These are phyloP conservation scores for Morbakka virulenta DNA, from an alignment of 30 jellyfish, hydroid and myxozoan genomes.

Conservation along the genomic window DNA sequence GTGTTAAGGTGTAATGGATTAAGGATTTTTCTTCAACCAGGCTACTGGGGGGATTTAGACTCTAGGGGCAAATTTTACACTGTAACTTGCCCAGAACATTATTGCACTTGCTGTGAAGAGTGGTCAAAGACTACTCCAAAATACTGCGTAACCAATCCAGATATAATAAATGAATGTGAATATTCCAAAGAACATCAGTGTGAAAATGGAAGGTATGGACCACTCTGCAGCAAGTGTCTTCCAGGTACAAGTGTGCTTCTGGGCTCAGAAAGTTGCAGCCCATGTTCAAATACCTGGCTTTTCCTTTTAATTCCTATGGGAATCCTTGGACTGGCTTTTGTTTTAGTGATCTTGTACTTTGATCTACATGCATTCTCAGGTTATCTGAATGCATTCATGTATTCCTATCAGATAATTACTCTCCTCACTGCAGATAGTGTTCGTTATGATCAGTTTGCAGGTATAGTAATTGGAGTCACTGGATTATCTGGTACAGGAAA, in stretches of 20 bases:
- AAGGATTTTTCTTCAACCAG: conserved; percentile 41
- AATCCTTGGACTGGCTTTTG: conserved; percentile 1
- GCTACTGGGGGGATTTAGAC: conserved; percentile 58
- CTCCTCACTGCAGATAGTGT: conserved; percentile 44
- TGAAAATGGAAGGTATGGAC: conserved; percentile 52
- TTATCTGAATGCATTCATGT: conserved; percentile 66
- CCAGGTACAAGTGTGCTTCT: conserved; percentile 39
- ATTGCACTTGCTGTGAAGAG: conserved; percentile 44
- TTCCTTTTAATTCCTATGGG: conserved; percentile 19
- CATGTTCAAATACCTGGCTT: conserved; percentile 22
- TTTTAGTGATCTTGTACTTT: conserved; percentile 33
- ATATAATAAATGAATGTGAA: conserved; percentile 37
- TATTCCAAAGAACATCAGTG: conserved; percentile 39
- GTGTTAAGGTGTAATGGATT: conserved; percentile 67
- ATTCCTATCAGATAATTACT: conserved; percentile 61
- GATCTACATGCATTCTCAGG: conserved; percentile 66
- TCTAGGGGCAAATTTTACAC: not conserved
- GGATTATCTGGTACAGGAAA: conserved; percentile 54
- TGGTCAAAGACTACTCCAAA: too few species aligned
- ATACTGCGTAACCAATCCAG: not conserved
- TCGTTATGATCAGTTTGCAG: conserved; percentile 25
- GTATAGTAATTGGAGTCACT: conserved; percentile 27
- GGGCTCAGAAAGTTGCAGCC: conserved; percentile 60
- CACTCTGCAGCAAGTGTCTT: conserved; percentile 61
- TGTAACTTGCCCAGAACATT: conserved; percentile 63